Evolutionary conservation across 2,797 vertebrate genomes (phyloP), one percentile per base, ranked within the genome.

Genomic region (Takifugu rubripes): DNA sequence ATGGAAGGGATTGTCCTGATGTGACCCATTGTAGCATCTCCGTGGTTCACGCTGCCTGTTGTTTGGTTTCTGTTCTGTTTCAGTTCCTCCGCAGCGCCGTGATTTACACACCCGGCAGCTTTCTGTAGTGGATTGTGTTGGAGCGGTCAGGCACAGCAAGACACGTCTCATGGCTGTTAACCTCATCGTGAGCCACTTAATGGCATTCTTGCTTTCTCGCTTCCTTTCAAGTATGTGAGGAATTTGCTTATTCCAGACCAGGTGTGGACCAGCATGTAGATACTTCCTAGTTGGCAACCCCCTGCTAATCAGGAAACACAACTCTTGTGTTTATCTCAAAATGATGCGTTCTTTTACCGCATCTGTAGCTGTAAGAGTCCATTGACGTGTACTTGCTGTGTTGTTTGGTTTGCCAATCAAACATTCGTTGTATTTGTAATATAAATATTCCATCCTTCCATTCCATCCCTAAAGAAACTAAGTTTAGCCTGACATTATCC

Each of bases 51-150:
- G 14, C 10, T 10, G 64, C 59, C 49, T 59, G 50, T 70, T 52
- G 57, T 64, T 61, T 49, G 66, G 79, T 87, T 88, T 89, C 85
- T 79, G 78, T 87, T 88, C 87, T 86, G 80, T 77, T 86, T 88
- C 77, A 43, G 54, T 87, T 89, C 85, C 84, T 76, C 83, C 61
- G 65, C n/a, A 9, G 65, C 36, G 72, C 56, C 56, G 52, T 43
- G 47, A 60, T 59, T 83, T 66, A 81, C 73, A 81, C 75, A 75
- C 67, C 65, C 74, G 80, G 72, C 75, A 64, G 46, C 66, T 70
- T 29, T 49, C 14, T 61, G 46, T 47, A 58, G 42, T 47, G 57
- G 47, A 45, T 73, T 57, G 36, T 66, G 36, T 58, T 70, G 50
- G 21, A 44, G 59, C 26, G 47, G 26, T 42, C 6, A 25, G 63